Base-by-base conservation (phyloP, 1,140 invertebrate species). In the Dendrolimus kikuchii region DNA sequence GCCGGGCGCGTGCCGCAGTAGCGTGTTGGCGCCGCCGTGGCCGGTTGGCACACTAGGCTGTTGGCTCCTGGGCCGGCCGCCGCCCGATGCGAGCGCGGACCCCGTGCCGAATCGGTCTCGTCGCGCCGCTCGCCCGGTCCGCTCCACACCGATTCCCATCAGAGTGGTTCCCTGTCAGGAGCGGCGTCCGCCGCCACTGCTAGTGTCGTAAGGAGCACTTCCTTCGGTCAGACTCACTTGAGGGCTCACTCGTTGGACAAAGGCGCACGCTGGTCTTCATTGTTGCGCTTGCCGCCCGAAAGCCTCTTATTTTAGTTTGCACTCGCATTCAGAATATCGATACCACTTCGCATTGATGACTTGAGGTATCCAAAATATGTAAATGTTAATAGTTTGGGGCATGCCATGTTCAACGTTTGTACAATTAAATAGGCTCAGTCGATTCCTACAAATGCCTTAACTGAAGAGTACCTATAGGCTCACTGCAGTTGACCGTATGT, bases 1-100 rank as follows among this genome's bases (percentile, higher is more conserved):
- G 57, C 43, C 54, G 53, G 58, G 58, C 76, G 76, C 76, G 76
- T 78, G 71, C 79, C 79, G 79, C 79, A 80, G 77, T 82, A 80
- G 77, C 77, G 79, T 75, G 79, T 66, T 75, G 73, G 69, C 67
- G 76, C 70, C 77, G 71, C 57, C 74, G 68, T 72, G 74, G 74
- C 69, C 68, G 76, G 71, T 71, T 64, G 64, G 67, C 69, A 66
- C 65, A 53, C 62, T 58, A 57, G 56, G 51, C 65, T 55, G 49
- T 55, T 47, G 56, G 58, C 64, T 59, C 59, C 66, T 23, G 23
- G 55, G 55, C 60, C 55, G 50, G 55, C 56, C 63, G 62, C 63
- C 66, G 64, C 65, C 64, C 56, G 68, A 66, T 63, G 66, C 64
- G 62, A 62, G 64, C 66, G 69, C 66, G 57, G 65, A 62, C 63